Percentiles rank a stretch among this genome's conserved stretches.
Conservation (phyloP, 2,113 vertebrate species). For the Dipodomys ordii region DNA sequence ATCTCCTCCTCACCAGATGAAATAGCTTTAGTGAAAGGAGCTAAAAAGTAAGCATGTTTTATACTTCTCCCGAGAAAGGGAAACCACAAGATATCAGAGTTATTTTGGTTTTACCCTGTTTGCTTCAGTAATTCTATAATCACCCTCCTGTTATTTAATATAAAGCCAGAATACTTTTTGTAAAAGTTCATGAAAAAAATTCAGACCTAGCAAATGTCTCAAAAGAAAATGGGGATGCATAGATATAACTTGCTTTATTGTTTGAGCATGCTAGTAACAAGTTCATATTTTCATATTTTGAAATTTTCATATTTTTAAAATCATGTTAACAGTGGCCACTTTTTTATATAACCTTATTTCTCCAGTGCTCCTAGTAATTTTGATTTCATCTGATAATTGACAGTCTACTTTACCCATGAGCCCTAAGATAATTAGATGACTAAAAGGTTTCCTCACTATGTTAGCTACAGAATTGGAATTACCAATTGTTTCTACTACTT, state of each 20-base stretch:
- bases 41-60: conserved; percentile 91
- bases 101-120: background rate
- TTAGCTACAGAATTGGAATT: conserved; percentile 56
- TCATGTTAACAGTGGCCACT: background rate
- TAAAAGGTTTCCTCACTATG: conserved; percentile 2
- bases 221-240: conserved; percentile 30
- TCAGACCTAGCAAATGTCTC: conserved; percentile 5
- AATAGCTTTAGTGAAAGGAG: conserved; percentile 96
- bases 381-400: conserved; percentile 37
- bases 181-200: conserved; percentile 30
- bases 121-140: conserved; percentile 31
- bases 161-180: background rate
- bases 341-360: conserved; percentile 39
- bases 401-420: conserved; percentile 25
- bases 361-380: conserved; percentile 27
- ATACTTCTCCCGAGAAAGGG: background rate
- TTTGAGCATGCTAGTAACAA: background rate
- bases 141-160: conserved; percentile 12
- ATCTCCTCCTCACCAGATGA: conserved; percentile 98
- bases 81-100: conserved; percentile 20
- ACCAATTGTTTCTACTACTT: conserved; percentile 12
- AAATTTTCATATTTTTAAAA: conserved; percentile 18
- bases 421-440: conserved; percentile 36
- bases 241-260: background rate
- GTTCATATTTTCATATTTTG: background rate